Conservation (phyloP, 2,113 vertebrate genomes). For the Coreoperca whiteheadi region DNA sequence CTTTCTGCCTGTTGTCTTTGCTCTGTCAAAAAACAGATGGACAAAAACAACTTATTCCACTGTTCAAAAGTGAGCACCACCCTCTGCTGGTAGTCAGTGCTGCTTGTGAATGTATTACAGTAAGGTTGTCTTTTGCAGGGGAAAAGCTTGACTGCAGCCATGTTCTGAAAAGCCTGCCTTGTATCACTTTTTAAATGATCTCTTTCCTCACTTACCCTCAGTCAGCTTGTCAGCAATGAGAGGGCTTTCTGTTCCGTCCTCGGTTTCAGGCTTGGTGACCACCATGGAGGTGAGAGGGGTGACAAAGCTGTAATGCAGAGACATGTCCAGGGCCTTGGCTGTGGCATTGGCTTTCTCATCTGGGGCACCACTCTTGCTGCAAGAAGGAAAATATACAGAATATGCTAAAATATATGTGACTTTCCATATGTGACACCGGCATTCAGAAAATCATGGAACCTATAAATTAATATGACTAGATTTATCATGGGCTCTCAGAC, state of each 20-base stretch:
- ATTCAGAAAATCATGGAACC: not conserved
- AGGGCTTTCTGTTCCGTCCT: constrained; percentile 39
- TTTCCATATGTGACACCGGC: not conserved
- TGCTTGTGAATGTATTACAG: not conserved
- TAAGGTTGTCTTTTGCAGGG: not conserved
- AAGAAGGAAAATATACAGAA: not conserved
- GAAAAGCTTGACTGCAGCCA: not conserved
- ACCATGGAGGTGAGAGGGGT: constrained; percentile 96
- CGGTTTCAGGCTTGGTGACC: constrained; percentile 87
- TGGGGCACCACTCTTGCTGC: constrained; percentile 81
- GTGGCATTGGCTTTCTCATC: constrained; percentile 80
- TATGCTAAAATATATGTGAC: too few relatives aligned
- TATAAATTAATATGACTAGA: not conserved
- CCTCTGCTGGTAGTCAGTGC: not conserved
- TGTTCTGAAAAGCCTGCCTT: not conserved
- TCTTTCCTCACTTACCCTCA: constrained; percentile 75
- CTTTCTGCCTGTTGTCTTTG: constrained; percentile 67
- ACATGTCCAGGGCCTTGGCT: constrained; percentile 85
- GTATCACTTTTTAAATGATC: not conserved
- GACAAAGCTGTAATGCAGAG: constrained; percentile 90
- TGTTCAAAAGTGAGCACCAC: not conserved
- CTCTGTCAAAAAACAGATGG: constrained; percentile 55
- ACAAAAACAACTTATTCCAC: not conserved
- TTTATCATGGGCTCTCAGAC: not conserved
- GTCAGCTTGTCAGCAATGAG: constrained; percentile 90